Evolutionary conservation across 1,140 invertebrate species (phyloP).

Genomic region (Hestina assimilis): DNA sequence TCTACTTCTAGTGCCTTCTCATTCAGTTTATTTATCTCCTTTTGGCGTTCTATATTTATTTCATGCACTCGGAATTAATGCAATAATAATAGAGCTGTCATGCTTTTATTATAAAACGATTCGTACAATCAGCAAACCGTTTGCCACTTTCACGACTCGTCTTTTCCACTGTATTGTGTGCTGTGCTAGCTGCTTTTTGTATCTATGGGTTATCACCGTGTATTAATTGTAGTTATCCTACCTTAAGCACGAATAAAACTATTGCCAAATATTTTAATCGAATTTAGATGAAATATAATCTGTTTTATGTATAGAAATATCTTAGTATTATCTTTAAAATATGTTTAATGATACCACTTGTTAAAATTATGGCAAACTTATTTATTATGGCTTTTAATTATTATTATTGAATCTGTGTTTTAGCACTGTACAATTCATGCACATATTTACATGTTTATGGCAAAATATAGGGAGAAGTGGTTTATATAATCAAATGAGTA

Average conservation of each 20-base stretch:
- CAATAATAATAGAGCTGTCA: constrained; percentile 77
- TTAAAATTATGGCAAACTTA: constrained; percentile 33
- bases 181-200: constrained; percentile 79
- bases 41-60: constrained; percentile 58
- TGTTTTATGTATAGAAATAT: constrained; percentile 18
- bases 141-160: constrained; percentile 76
- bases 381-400: constrained; percentile 45
- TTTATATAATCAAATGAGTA: constrained; percentile 11
- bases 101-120: constrained; percentile 76
- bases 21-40: constrained; percentile 59
- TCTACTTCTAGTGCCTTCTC: constrained; percentile 34
- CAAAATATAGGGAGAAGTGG: neutral
- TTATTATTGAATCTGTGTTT: constrained; percentile 50
- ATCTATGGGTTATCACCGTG: constrained; percentile 77
- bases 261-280: constrained; percentile 15
- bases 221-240: constrained; percentile 61
- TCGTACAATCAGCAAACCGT: constrained; percentile 73
- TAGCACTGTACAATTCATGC: constrained; percentile 71
- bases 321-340: constrained; percentile 2
- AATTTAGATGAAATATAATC: constrained; percentile 17
- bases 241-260: constrained; percentile 55
- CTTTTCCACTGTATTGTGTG: constrained; percentile 77
- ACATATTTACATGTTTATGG: constrained; percentile 30
- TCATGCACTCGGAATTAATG: constrained; percentile 69
- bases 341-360: constrained; percentile 22